Percentiles rank a stretch among this genome's conserved stretches.
Conservation (phyloP, 2,888 invertebrate genomes). For the Ormia ochracea region DNA sequence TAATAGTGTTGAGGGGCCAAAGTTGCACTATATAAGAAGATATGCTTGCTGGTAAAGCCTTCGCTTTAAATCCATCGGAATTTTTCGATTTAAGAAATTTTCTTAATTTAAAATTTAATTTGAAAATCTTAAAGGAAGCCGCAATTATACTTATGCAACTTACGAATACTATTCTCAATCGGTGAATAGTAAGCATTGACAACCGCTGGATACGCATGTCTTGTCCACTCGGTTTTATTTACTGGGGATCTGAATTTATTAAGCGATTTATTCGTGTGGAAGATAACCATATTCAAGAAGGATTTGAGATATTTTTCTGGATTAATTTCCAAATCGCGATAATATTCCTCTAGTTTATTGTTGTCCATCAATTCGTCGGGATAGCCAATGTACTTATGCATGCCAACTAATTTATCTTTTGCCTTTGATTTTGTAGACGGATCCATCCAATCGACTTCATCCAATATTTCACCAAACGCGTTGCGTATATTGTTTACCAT, state of each 20-base stretch:
- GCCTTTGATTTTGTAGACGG: slow-evolving; percentile 86
- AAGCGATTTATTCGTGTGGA: slow-evolving; percentile 88
- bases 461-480: slow-evolving; percentile 88
- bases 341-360: slow-evolving; percentile 87
- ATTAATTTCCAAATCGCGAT: slow-evolving; percentile 85
- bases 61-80: too few relatives aligned
- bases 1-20: too few relatives aligned
- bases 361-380: slow-evolving; percentile 92
- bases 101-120: too few relatives aligned
- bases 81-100: too few relatives aligned
- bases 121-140: too few relatives aligned
- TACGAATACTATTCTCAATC: slow-evolving; percentile 91
- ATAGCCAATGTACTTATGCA: slow-evolving; percentile 94
- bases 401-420: slow-evolving; percentile 86
- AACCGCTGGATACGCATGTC: slow-evolving; percentile 88
- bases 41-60: too few relatives aligned
- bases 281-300: slow-evolving; percentile 86
- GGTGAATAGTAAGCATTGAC: slow-evolving; percentile 92
- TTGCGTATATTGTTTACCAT: slow-evolving; percentile 91
- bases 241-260: slow-evolving; percentile 86
- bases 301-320: slow-evolving; percentile 85
- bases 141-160: slow-evolving; percentile 77
- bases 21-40: too few relatives aligned
- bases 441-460: slow-evolving; percentile 95
- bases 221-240: slow-evolving; percentile 91